Percentiles rank a stretch among this genome's conserved stretches.
Conservation (phyloP, 2,797 vertebrate genomes). For the Xiphophorus birchmanni region DNA sequence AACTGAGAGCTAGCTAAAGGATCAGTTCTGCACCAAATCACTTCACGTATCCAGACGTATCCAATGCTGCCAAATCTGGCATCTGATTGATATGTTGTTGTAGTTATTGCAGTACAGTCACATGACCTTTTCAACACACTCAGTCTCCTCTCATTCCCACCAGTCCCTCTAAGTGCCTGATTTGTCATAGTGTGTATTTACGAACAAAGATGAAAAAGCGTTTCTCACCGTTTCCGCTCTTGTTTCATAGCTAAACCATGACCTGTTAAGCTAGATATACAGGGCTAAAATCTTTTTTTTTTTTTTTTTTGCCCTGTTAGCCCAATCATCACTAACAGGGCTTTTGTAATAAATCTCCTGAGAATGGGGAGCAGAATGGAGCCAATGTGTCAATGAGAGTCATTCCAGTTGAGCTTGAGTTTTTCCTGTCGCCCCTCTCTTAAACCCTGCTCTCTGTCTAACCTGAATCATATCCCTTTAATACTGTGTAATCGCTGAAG, state of each 20-base stretch:
- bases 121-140: neutral
- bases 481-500: constrained; percentile 68
- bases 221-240: neutral
- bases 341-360: constrained; percentile 31
- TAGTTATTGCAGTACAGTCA: neutral
- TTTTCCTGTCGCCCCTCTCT: constrained; percentile 46
- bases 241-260: neutral
- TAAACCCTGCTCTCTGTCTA: constrained; percentile 61
- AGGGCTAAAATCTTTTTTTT: neutral
- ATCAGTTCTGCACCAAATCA: neutral
- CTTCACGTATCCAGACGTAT: neutral
- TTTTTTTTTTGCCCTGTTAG: neutral
- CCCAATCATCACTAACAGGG: constrained; percentile 22
- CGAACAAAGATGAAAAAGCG: neutral
- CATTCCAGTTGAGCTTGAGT: constrained; percentile 52
- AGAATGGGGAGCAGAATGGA: constrained; percentile 36
- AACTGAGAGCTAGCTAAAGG: neutral
- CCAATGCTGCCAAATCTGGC: neutral
- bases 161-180: neutral
- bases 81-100: neutral
- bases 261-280: neutral
- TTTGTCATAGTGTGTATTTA: neutral
- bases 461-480: constrained; percentile 68
- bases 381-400: constrained; percentile 62
- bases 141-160: neutral